Base-by-base conservation (phyloP, 2,888 invertebrate species). In the Entomobrya multifasciata region DNA sequence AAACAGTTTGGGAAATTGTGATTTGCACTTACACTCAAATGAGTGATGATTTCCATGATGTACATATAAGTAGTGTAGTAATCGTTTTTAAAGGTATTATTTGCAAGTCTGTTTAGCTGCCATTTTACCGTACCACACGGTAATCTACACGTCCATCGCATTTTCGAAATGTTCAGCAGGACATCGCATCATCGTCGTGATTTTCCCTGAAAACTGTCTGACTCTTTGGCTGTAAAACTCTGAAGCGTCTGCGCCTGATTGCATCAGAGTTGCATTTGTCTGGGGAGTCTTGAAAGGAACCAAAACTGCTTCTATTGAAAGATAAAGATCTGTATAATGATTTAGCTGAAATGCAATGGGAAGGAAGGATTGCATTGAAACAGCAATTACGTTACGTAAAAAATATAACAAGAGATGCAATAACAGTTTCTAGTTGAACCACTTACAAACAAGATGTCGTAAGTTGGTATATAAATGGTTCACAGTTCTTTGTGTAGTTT, bases 41-140 rank as follows among this genome's bases (percentile, higher is more conserved):
- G 82, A 82, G 72, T 57, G 60, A 74, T 72, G 81, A 81, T 57
- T 49, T 72, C 72, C 74, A 82, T 74, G 70, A 70, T 81, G 82
- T 20, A 82, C 55, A 27, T 44, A 8, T 27, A 60, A 60, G 62
- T 62, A 27, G n/a, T 30, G 27, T 30, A 36, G 20, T 62, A 62
- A 72, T 72, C 72, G 60, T 82, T 8, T 8, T 36, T 82, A 72
- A 82, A 72, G 74, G 82, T 44, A 72, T 82, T 76, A 82, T 82
- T 82, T 82, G 74, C 62, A 72, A 72, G 74, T 27, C 47, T 30
- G 52, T 25, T 36, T 80, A 60, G 60, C 44, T 27, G 57, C 44
- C 62, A 78, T 47, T 78, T 76, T 36, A 25, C 36, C 55, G 36
- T 36, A 36, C 36, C 4, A 36, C 36, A 36, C 8, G 8, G 8